Base-by-base conservation (phyloP, 1,140 invertebrate genomes). In the Gonioctena quinquepunctata region DNA sequence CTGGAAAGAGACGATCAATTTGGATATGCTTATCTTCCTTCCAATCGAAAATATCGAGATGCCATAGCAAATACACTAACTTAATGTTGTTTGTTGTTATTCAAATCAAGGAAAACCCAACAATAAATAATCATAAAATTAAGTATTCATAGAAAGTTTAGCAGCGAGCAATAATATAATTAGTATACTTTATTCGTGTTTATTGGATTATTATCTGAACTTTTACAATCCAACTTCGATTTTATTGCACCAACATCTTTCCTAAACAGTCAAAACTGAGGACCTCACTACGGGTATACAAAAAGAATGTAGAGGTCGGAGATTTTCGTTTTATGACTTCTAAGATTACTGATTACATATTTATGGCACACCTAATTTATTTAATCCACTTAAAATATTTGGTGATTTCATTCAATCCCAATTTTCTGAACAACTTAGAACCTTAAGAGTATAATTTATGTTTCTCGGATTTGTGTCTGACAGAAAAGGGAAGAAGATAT, bases 381-480 rank as follows among this genome's bases (percentile, higher is more conserved):
- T 56, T 56, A 56, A 56, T 56, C 52, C 52, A 56, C 52, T 56
- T 56, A 56, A 56, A 23, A 56, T 56, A 56, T 23, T 56, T 23
- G 22, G 19, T 18, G 18, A 56, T 56, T 56, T 56, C 11, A 56
- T 13, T 19, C 13, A 19, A 56, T 56, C 52, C 52, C 21, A 56
- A 56, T 23, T 56, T 56, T 18, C 52, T 3, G 52, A 56, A 23
- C 21, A 19, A 4, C n/a, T 1, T 42, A 11, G 33, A n/a, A n/a
- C n/a, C n/a, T n/a, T n/a, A 56, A 23, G 21, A 19, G 22, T 19
- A 13, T 8, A 23, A 56, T 56, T 23, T 56, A 21, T 21, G 16
- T 19, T 8, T 56, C 13, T 56, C n/a, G 52, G 52, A 56, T 56
- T 21, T 23, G 21, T 19, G 52, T 56, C 18, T 18, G 11, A 8